Percentiles rank a stretch among this genome's conserved stretches.
Conservation (phyloP, 1,140 invertebrate genomes). For the Nilaparvata lugens region DNA sequence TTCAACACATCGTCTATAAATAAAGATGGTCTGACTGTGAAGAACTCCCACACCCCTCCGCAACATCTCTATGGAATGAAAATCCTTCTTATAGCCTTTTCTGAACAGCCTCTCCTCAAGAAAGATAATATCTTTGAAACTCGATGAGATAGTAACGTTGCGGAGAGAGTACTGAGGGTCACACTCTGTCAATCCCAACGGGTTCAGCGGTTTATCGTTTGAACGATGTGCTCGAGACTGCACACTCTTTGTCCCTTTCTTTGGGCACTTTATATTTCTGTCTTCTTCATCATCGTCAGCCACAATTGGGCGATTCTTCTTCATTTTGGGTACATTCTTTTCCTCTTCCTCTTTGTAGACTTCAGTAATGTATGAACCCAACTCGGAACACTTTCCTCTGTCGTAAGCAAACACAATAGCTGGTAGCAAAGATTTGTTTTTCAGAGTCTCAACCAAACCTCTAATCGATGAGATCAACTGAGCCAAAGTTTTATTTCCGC, state of each 20-base stretch:
- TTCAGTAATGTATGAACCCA: neutral
- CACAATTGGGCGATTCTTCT: neutral
- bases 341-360: neutral
- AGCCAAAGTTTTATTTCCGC: neutral
- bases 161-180: neutral
- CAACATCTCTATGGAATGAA: constrained; percentile 7
- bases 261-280: neutral
- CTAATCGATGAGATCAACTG: neutral
- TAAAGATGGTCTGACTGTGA: constrained; percentile 16
- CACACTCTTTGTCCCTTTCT: constrained; percentile 6
- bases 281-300: neutral
- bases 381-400: constrained; percentile 2
- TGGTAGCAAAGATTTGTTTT: constrained; percentile 20
- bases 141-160: constrained; percentile 1
- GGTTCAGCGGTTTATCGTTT: too few relatives aligned
- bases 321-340: constrained; percentile 5
- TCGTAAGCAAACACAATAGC: constrained; percentile 23
- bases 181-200: neutral
- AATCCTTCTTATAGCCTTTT: neutral
- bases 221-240: too few relatives aligned
- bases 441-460: constrained; percentile 12
- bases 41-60: constrained; percentile 17
- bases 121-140: constrained; percentile 14
- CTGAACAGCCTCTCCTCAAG: constrained; percentile 14
- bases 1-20: constrained; percentile 20